Percentiles rank a stretch among this genome's conserved stretches.
Evolutionary conservation across 2,888 invertebrate genomes (phyloP).

Genomic region (Cheilosia urbana): DNA sequence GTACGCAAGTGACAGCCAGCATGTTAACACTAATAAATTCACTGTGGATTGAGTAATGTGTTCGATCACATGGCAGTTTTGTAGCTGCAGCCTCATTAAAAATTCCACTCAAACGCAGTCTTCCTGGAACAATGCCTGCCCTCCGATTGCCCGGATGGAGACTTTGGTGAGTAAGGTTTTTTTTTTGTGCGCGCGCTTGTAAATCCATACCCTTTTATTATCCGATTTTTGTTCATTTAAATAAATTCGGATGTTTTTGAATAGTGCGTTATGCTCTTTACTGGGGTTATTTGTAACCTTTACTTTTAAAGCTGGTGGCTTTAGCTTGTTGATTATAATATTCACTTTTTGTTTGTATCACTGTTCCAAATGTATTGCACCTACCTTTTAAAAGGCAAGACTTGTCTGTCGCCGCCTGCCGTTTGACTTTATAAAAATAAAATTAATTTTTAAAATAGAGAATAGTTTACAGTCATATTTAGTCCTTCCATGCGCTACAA

Average conservation of each 20-base stretch:
- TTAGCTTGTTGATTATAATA: too few species aligned
- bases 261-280: too few species aligned
- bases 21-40: constrained; percentile 74
- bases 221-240: neutral
- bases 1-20: constrained; percentile 61
- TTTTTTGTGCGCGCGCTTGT: neutral
- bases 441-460: too few species aligned
- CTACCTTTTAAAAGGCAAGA: too few species aligned
- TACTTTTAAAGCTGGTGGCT: too few species aligned
- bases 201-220: neutral
- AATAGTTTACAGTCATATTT: too few species aligned
- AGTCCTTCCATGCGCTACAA: too few species aligned
- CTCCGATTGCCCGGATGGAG: constrained; percentile 58
- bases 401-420: too few species aligned
- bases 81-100: constrained; percentile 63
- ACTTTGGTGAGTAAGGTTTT: constrained; percentile 29
- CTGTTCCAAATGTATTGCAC: too few species aligned
- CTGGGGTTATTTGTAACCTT: too few species aligned
- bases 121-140: constrained; percentile 61
- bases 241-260: neutral
- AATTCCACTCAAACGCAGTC: constrained; percentile 68
- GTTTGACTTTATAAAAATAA: too few species aligned
- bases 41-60: constrained; percentile 71
- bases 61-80: constrained; percentile 66
- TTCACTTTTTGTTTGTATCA: too few species aligned